Percentiles rank a stretch among this genome's conserved stretches.
Conservation (phyloP, 1,140 invertebrate species). For the Drosophila repletoides region DNA sequence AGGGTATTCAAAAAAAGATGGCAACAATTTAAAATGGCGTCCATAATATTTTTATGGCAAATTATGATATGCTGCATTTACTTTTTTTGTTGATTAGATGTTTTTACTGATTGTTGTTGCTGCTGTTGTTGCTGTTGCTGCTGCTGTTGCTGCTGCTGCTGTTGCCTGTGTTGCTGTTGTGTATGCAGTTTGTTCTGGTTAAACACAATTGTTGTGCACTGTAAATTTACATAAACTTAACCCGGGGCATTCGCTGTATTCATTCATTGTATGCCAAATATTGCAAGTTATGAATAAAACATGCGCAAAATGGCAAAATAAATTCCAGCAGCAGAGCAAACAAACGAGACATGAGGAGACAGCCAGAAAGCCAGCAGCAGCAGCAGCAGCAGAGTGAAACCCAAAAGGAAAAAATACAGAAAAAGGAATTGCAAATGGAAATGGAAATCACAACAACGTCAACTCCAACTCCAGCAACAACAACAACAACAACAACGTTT, state of each 20-base stretch:
- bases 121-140: constrained; percentile 3
- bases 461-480: constrained; percentile 3
- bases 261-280: constrained; percentile 62
- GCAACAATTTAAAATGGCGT: constrained; percentile 59
- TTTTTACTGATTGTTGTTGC: constrained; percentile 21
- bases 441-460: constrained; percentile 52
- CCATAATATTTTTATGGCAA: constrained; percentile 56
- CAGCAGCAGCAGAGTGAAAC: too few species aligned
- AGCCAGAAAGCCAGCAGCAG: too few species aligned
- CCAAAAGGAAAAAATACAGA: constrained; percentile 41
- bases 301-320: constrained; percentile 56
- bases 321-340: constrained; percentile 53
- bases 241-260: constrained; percentile 46
- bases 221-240: constrained; percentile 56
- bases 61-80: constrained; percentile 38
- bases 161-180: constrained; percentile 1
- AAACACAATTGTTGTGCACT: constrained; percentile 18
- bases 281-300: constrained; percentile 76
- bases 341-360: constrained; percentile 41
- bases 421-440: constrained; percentile 69
- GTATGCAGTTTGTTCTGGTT: constrained; percentile 25
- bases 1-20: constrained; percentile 15
- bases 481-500: constrained; percentile 19
- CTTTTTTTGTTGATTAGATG: constrained; percentile 26
- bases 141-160: constrained; percentile 9